Conservation (phyloP, 2,113 vertebrate genomes). For the Chauna torquata region DNA sequence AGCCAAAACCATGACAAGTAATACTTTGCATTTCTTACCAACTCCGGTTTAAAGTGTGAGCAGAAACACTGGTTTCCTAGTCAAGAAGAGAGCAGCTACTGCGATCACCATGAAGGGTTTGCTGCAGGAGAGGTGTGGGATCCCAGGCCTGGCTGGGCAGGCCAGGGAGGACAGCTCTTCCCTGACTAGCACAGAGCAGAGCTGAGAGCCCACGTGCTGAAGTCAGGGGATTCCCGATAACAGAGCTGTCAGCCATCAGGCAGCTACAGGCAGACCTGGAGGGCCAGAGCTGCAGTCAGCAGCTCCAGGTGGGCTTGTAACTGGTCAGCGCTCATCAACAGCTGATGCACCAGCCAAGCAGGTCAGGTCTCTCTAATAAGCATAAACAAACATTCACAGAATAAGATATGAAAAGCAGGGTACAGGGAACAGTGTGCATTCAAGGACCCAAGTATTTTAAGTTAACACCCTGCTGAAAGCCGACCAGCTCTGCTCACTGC, state of each 20-base stretch:
- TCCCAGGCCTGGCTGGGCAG: background rate
- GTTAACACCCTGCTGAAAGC: background rate
- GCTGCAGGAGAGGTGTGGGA: background rate
- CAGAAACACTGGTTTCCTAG: background rate
- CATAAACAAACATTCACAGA: background rate
- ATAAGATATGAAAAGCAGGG: background rate
- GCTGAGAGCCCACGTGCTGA: background rate
- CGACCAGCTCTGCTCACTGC: background rate
- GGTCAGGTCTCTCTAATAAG: background rate
- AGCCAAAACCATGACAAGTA: no score
- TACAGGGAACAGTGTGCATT: background rate
- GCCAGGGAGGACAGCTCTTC: background rate
- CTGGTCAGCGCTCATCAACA: background rate
- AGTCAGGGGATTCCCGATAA: rapidly evolving
- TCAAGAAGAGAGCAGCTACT: background rate
- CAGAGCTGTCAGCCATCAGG: background rate
- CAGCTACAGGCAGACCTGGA: background rate
- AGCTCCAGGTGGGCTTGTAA: background rate
- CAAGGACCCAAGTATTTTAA: background rate
- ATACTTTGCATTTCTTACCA: background rate
- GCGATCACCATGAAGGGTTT: background rate
- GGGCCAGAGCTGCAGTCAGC: background rate
- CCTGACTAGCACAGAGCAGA: background rate
- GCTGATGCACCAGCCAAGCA: background rate
- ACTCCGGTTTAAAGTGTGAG: background rate